Evolutionary conservation across 2,797 vertebrate species (phyloP).

Genomic region (Tragopan temminckii): DNA sequence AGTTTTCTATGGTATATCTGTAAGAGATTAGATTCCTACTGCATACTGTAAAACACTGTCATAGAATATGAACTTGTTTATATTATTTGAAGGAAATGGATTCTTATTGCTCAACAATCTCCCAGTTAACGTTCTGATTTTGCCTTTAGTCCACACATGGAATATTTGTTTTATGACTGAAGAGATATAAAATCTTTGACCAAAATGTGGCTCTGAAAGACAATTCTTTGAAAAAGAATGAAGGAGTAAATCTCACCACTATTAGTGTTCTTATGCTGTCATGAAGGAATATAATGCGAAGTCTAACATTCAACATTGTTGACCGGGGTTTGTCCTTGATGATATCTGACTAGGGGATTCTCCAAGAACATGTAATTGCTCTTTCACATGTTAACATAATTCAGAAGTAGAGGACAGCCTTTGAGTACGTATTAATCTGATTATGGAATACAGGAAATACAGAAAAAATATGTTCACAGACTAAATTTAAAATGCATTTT

Average conservation of each 20-base stretch:
- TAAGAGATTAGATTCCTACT: not conserved
- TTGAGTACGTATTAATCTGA: not conserved
- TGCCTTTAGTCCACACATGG: not conserved
- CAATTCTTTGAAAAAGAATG: not conserved
- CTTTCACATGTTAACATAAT: not conserved
- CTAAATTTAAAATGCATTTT: not conserved
- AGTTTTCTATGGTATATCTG: not conserved
- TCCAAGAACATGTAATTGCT: not conserved
- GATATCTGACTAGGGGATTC: not conserved
- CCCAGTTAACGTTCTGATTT: not conserved
- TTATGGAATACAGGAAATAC: not conserved
- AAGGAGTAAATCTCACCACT: rapidly evolving
- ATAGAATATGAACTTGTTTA: not conserved
- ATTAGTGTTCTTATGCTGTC: not conserved
- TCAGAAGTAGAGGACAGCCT: not conserved
- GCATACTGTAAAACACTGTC: not conserved
- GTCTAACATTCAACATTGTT: not conserved
- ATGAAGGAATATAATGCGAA: not conserved
- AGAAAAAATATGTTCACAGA: not conserved
- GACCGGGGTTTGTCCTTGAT: not conserved
- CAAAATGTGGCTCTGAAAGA: not conserved
- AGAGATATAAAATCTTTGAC: not conserved
- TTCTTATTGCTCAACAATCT: not conserved
- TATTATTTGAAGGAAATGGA: not conserved
- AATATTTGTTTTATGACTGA: not conserved